Base-by-base conservation (phyloP, 2,888 invertebrate species). In the Tiliacea citrago region DNA sequence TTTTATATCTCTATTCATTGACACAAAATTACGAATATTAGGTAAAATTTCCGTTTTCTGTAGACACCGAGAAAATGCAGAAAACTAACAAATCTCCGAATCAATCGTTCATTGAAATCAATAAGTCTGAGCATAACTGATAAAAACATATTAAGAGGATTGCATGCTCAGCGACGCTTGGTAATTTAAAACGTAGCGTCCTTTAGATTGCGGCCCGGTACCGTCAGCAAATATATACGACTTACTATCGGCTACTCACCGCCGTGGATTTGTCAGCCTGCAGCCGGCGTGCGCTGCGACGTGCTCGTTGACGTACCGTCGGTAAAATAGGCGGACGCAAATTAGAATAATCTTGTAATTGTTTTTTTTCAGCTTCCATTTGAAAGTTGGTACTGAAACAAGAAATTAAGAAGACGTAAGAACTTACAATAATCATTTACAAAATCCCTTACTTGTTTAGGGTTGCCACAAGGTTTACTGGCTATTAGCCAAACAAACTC, bases 161-260 rank as follows among this genome's bases (percentile, higher is more conserved):
- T 75, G 87, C 76, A 65, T 58, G 73, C 80, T 80, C 80, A 88
- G 86, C 81, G 57, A 57, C 58, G 83, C 85, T 90, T 88, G 87
- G 91, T 92, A 92, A 93, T 93, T 93, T 93, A 91, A 93, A 92
- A 91, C 91, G 91, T 91, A 88, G 81, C 85, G 88, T 90, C 89
- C 89, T 88, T 90, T 79, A 91, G 92, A 92, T 92, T 91, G 92
- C 90, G 90, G 90, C 89, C 86, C 86, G 88, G 89, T 92, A 93
- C 87, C 91, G 94, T 95, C 95, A 93, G 95, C 95, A 95, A 94
- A 94, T 94, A 94, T 93, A 94, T 93, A 94, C 93, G 94, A 95
- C 94, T 94, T 93, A 92, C 92, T 90, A 92, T 93, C 92, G 94
- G 93, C 94, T 91, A 94, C 93, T 95, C 94, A 90, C 92, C 92